Evolutionary conservation across 2,797 vertebrate genomes (phyloP), one percentile per base, ranked within the genome.

Genomic region (Acestrorhynchus altus): DNA sequence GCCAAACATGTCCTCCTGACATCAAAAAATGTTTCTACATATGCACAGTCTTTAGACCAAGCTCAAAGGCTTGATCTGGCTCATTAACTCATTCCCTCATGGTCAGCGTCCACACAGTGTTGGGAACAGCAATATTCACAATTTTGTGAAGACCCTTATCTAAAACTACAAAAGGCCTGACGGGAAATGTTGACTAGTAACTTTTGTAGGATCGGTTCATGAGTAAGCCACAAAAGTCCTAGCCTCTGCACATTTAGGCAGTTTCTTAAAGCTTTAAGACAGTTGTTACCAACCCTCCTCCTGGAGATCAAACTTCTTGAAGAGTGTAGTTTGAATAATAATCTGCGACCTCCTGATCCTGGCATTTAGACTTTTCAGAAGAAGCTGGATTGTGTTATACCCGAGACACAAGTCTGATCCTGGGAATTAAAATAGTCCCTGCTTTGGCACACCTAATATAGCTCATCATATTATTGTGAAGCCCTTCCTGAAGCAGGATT

Each of bases 221-320:
- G 16, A 16, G 4, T 4, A 66, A 67, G 24, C 49, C 16, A 47
- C 24, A 18, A 49, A 35, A 11, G 42, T 6, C 15, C 16, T 35
- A 47, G 42, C 18, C 40, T 66, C 44, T 47, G 22, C 13, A 18
- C 15, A 11, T 9, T 26, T 16, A 24, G 4, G 26, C 0, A 15
- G 16, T 15, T 31, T 67, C 26, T 49, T 49, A 49, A 67, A 67
- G 44, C 24, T 49, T 49, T 31, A 67, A 18, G 63, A 15, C n/a
- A 65, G 11, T 66, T 26, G 57, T 6, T 16, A 20, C 16, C 28
- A 35, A 39, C 15, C 10, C 18, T 39, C 16, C 59, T 15, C 7
- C 15, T 31, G 26, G 54, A 57, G 24, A 10, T 57, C 22, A 22
- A 54, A 7, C 51, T 20, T 54, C 20, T 52, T 1, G n/a, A 8